phyloP scores from a whole-genome alignment of 2,113 vertebrate genomes.

The Orcinus orca region DNA sequence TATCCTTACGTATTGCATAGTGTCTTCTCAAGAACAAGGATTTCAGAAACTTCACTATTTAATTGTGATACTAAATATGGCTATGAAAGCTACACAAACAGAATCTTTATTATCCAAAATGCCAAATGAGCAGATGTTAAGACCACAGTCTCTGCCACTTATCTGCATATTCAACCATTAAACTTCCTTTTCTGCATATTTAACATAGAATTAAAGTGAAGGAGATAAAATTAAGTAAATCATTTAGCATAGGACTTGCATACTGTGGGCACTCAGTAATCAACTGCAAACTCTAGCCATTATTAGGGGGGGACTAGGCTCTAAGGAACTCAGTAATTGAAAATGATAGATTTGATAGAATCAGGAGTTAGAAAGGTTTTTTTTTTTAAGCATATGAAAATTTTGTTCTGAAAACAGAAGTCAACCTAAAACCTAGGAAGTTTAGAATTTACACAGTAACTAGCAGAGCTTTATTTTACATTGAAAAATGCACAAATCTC shows the following conservation, averaged over 20 bases:
- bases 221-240: background rate
- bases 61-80: background rate
- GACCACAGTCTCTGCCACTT: background rate
- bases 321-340: background rate
- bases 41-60: background rate
- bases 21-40: background rate
- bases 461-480: background rate
- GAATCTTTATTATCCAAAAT: background rate
- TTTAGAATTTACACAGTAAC: background rate
- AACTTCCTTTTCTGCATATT: background rate
- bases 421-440: background rate
- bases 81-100: background rate
- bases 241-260: background rate
- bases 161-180: background rate
- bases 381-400: background rate
- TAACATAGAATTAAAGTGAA: background rate
- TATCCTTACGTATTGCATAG: background rate
- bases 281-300: background rate
- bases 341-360: background rate
- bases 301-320: background rate
- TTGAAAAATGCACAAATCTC: background rate
- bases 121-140: background rate
- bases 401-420: background rate
- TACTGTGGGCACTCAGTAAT: background rate
- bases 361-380: background rate